A percentile compares a stretch with the other conserved stretches of the same genome.
Evolutionary conservation across 2,888 invertebrate species (phyloP).

Genomic region (Drosophila mayaguana): DNA sequence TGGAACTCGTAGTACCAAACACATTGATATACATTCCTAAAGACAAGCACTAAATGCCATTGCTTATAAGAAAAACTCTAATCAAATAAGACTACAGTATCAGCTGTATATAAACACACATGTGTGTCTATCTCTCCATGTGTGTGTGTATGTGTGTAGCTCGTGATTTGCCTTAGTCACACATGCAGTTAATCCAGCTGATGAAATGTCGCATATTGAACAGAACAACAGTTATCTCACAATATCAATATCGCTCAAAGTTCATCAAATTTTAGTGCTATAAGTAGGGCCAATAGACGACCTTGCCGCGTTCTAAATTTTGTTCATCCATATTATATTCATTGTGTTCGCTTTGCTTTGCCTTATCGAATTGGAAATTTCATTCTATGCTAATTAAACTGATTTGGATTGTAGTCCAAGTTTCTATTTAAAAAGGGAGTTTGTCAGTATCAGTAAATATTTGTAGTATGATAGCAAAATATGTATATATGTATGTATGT

Average conservation of each 20-base stretch:
- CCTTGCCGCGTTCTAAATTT: neutral
- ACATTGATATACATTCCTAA: slow-evolving; percentile 20
- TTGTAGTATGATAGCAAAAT: neutral
- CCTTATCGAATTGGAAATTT: slow-evolving; percentile 1
- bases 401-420: neutral
- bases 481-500: neutral
- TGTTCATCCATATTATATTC: neutral
- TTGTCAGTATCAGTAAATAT: neutral
- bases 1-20: slow-evolving; percentile 10
- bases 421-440: neutral
- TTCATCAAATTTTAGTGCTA: neutral
- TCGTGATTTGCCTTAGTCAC: slow-evolving; percentile 38
- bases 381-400: neutral
- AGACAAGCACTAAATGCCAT: slow-evolving; percentile 11
- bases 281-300: neutral
- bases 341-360: no score
- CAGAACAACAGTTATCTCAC: slow-evolving; percentile 11
- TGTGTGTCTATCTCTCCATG: no score
- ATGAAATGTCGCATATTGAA: slow-evolving; percentile 29
- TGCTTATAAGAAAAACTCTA: slow-evolving; percentile 31
- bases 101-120: slow-evolving; percentile 32
- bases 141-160: slow-evolving; percentile 10
- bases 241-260: slow-evolving; percentile 9
- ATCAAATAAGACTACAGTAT: slow-evolving; percentile 57
- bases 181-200: slow-evolving; percentile 32